Base-by-base conservation (phyloP, 2,888 invertebrate species). In the Mermis nigrescens region DNA sequence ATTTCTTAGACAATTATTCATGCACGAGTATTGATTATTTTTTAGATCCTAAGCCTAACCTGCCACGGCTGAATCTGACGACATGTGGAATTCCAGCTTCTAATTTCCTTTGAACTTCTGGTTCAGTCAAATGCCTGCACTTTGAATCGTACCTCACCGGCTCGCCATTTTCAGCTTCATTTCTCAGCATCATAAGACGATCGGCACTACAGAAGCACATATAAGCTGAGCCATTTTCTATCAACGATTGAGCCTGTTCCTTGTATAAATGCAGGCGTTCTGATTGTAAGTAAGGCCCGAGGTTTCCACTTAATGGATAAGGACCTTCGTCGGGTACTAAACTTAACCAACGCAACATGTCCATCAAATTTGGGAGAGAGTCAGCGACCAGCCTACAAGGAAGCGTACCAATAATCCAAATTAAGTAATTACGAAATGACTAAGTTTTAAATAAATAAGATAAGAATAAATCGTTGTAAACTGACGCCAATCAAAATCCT, bases 101-200 rank as follows among this genome's bases (percentile, higher is more conserved):
- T 1, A 85, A 71, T 67, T 84, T 83, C 51, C 79, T 78, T 38
- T 79, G 74, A 0, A 84, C 75, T 69, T 87, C 83, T 19, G 80
- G 76, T 7, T 74, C 62, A 1, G 79, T 78, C 7, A 94, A 77
- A 69, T 81, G 76, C 12, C 91, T 79, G 72, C 95, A 95, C 68
- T 82, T 82, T 70, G 92, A 90, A 70, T 94, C 92, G 77, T 94
- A 94, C 66, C 83, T 84, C 0, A 89, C 87, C 62, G 82, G 77
- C 72, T 83, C 15, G 51, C 51, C 19, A 48, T 48, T 48, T 24
- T 77, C 64, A 0, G 91, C 87, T 68, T 90, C 85, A 72, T 83
- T 83, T 60, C 85, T 79, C 61, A 98, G 70, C 58, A 94, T 74
- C 55, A n/a, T 46, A 15, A 63, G 38, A 22, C 48, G 54, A 55